These are phyloP conservation scores for Teleopsis dalmanni DNA, from an alignment of 1,140 invertebrate species.

Conservation along the genomic window DNA sequence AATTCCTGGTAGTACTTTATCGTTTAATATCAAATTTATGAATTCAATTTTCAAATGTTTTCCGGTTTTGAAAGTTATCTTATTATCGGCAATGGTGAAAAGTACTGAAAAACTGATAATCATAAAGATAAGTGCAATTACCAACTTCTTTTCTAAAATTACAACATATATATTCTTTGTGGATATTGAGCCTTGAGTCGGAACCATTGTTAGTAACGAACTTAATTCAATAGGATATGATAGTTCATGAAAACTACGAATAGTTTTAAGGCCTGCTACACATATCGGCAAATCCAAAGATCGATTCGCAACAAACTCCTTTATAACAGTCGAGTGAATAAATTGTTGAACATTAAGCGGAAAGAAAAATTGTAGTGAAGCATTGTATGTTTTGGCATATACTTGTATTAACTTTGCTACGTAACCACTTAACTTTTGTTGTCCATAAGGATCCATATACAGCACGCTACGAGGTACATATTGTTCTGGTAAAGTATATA, in stretches of 20 bases:
- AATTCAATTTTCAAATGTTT: too few species aligned
- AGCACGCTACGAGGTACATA: neutral
- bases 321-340: neutral
- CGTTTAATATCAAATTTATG: constrained; percentile 20
- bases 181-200: neutral
- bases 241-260: too few species aligned
- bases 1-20: constrained; percentile 24
- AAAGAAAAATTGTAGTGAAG: neutral
- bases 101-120: neutral
- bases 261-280: too few species aligned
- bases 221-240: neutral
- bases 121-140: neutral
- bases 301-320: neutral
- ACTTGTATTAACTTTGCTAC: neutral
- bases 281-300: neutral
- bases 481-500: neutral
- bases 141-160: neutral
- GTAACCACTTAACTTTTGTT: neutral
- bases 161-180: neutral
- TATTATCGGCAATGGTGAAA: neutral
- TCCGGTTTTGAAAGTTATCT: too few species aligned
- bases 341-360: neutral
- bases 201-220: neutral
- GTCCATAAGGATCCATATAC: neutral
- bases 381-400: neutral